phyloP scores from a whole-genome alignment of 92 coral and sea anemone genomes.

The Pocillopora grandis region DNA sequence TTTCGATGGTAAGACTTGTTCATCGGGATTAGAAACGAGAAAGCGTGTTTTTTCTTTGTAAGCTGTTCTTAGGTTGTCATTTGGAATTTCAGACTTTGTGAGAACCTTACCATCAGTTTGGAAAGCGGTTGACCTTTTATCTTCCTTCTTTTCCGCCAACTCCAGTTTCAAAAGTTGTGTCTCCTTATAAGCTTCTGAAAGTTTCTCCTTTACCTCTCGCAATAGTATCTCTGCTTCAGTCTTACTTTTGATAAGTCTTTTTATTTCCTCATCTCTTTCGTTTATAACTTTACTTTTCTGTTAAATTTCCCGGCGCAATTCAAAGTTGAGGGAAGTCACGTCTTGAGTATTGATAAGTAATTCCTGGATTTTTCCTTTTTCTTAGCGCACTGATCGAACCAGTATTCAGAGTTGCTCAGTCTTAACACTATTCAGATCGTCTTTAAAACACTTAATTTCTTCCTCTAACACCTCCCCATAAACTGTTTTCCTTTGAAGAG shows the following conservation, averaged over 20 bases:
- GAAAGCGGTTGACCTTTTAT: not conserved
- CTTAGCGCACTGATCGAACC: conserved; percentile 3
- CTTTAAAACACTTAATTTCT: not conserved
- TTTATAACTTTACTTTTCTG: not conserved
- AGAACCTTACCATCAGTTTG: not conserved
- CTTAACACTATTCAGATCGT: not conserved
- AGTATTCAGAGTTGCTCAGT: not conserved
- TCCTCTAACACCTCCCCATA: not conserved
- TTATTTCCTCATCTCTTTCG: conserved; percentile 24
- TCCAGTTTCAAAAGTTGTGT: not conserved
- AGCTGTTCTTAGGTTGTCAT: not conserved
- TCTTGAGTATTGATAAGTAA: not conserved
- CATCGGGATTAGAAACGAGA: not conserved
- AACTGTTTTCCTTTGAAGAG: not conserved
- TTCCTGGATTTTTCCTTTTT: conserved; percentile 11
- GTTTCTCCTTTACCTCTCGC: conserved; percentile 10
- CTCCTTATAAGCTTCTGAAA: conserved; percentile 17
- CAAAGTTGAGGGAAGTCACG: conserved; percentile 2
- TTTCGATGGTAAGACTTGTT: not conserved
- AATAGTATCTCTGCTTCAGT: conserved; percentile 9
- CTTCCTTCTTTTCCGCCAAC: not conserved
- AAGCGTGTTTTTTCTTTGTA: not conserved
- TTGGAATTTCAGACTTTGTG: not conserved
- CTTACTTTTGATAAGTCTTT: conserved; percentile 3
- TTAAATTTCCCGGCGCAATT: conserved; percentile 17